A percentile compares a stretch with the other conserved stretches of the same genome.
Conservation (phyloP, 1,140 invertebrate genomes). For the Zaprionus inermis region DNA sequence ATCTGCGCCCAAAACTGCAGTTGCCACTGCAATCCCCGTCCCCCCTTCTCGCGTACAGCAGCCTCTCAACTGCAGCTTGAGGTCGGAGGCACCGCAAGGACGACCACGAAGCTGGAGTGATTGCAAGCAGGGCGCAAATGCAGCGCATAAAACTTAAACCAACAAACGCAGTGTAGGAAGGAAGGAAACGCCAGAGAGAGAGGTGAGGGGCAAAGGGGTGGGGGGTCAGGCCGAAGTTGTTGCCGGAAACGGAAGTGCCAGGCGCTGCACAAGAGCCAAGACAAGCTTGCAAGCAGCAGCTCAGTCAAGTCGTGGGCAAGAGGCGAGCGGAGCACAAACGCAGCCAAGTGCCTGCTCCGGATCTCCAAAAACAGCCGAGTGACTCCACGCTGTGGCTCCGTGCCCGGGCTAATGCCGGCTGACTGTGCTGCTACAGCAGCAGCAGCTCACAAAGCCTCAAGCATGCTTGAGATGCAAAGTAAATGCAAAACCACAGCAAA, state of each 20-base stretch:
- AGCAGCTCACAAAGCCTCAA: slow-evolving; percentile 65
- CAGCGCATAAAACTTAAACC: slow-evolving; percentile 69
- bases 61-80: slow-evolving; percentile 7
- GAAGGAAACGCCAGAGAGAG: slow-evolving; percentile 8
- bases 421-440: not conserved
- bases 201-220: no score
- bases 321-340: no score
- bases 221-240: not conserved
- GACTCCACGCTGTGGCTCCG: slow-evolving; percentile 3
- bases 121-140: slow-evolving; percentile 74
- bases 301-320: slow-evolving; percentile 51
- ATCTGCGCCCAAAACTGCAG: slow-evolving; percentile 41
- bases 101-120: slow-evolving; percentile 65
- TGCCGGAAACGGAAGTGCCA: slow-evolving; percentile 74
- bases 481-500: slow-evolving; percentile 82
- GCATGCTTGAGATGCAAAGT: slow-evolving; percentile 77
- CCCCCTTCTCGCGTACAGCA: not conserved
- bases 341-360: not conserved
- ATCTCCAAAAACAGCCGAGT: no score
- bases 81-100: slow-evolving; percentile 55
- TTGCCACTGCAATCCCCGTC: slow-evolving; percentile 8
- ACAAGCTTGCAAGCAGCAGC: slow-evolving; percentile 36
- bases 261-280: slow-evolving; percentile 48
- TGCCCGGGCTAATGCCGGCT: slow-evolving; percentile 22
- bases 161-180: slow-evolving; percentile 47